Percentiles rank a stretch among this genome's conserved stretches.
Evolutionary conservation across 2,797 vertebrate genomes (phyloP).

Genomic region (Sitta carolinensis): DNA sequence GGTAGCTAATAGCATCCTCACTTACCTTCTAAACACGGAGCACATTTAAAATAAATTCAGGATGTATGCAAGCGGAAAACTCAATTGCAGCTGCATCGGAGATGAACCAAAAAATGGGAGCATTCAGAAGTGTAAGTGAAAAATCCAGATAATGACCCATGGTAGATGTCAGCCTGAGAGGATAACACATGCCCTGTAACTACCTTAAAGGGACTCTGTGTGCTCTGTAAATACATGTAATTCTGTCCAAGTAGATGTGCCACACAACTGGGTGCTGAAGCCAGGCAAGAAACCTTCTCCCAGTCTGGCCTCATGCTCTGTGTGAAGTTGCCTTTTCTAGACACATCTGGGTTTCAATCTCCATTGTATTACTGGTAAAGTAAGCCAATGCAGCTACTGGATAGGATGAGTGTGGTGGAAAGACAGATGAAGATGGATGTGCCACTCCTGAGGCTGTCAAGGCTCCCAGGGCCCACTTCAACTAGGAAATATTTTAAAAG

Average conservation of each 20-base stretch:
- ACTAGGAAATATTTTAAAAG: background rate
- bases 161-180: background rate
- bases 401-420: background rate
- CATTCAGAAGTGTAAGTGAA: background rate
- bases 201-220: background rate
- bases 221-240: background rate
- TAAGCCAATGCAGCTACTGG: background rate
- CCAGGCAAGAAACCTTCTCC: background rate
- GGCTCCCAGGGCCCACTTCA: background rate
- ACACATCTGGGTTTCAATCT: background rate
- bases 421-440: background rate
- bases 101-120: constrained; percentile 32
- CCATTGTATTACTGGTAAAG: background rate
- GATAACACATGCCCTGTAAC: background rate
- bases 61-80: constrained; percentile 25
- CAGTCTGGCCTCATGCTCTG: background rate
- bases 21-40: constrained; percentile 42
- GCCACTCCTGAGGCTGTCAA: background rate
- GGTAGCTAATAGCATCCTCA: constrained; percentile 39
- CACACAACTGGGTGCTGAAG: background rate
- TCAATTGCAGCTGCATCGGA: background rate
- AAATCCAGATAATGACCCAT: constrained; percentile 9
- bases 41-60: constrained; percentile 41
- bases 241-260: background rate
- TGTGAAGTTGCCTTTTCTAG: background rate